These are phyloP conservation scores for Galleria mellonella DNA, from an alignment of 1,140 invertebrate genomes.

Conservation along the genomic window DNA sequence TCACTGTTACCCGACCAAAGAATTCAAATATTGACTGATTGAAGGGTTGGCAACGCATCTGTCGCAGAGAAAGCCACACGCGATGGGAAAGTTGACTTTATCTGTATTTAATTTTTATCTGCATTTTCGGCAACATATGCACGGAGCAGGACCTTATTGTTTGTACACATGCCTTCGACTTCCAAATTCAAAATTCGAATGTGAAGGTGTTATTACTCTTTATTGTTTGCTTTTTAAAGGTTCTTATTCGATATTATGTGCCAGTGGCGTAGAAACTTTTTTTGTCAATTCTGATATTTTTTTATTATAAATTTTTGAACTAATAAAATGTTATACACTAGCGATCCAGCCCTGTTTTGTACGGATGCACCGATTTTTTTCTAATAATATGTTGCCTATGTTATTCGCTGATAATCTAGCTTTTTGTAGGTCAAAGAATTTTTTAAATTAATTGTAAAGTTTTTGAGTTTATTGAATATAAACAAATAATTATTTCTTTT, in stretches of 20 bases:
- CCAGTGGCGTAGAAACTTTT: not conserved
- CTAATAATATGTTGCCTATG: no score
- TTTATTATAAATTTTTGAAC: no score
- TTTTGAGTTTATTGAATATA: no score
- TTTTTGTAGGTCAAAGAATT: no score
- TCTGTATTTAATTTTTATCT: not conserved
- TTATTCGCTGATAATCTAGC: no score
- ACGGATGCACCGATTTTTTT: no score
- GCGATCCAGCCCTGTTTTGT: no score
- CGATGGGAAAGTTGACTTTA: slow-evolving; percentile 37
- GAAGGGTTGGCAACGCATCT: slow-evolving; percentile 62
- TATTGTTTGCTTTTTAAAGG: not conserved
- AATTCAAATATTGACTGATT: slow-evolving; percentile 70
- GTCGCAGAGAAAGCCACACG: slow-evolving; percentile 53
- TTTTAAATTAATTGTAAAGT: no score
- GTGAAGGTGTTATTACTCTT: slow-evolving; percentile 6
- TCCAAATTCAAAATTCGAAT: slow-evolving; percentile 1
- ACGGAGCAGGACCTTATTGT: slow-evolving; percentile 34
- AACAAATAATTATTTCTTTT: no score
- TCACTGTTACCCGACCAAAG: slow-evolving; percentile 21
- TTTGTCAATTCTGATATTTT: not conserved
- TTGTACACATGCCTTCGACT: slow-evolving; percentile 24
- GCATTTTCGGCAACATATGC: slow-evolving; percentile 50
- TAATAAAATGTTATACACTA: no score
- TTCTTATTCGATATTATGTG: not conserved